Conservation (phyloP, 2,113 vertebrate species). For the Trochalopteron elliotii region DNA sequence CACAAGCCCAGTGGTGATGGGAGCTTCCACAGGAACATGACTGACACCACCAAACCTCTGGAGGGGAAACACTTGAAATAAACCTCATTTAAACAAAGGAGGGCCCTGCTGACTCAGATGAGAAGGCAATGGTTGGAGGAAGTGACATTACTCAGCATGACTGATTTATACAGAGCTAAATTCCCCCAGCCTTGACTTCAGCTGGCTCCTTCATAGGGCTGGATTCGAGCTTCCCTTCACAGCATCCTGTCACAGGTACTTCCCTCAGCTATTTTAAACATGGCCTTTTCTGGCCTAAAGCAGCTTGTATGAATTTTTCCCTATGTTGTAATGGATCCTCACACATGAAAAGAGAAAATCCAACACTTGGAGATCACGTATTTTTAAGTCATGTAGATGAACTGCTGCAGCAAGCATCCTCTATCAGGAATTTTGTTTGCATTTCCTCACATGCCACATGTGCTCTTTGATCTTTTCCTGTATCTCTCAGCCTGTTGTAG, state of each 20-base stretch:
- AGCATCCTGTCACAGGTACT: background rate
- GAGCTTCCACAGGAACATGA: background rate
- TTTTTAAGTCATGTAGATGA: background rate
- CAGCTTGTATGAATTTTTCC: background rate
- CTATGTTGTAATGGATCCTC: background rate
- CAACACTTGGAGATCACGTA: accelerated
- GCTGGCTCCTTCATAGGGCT: background rate
- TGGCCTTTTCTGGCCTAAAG: background rate
- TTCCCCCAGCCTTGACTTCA: background rate
- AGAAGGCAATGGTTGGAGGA: background rate
- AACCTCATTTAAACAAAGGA: background rate
- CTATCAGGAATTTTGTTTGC: background rate
- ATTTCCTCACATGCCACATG: background rate
- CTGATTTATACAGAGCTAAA: background rate
- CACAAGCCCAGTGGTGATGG: background rate
- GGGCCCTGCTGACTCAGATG: background rate
- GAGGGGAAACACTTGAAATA: background rate
- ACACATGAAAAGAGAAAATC: background rate
- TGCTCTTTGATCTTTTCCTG: background rate
- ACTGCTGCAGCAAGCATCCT: background rate
- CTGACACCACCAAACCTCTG: background rate
- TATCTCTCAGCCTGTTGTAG: background rate
- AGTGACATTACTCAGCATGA: background rate
- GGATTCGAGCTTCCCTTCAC: background rate
- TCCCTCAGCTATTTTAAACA: background rate